Base-by-base conservation (phyloP, 2,888 invertebrate species). In the Rhingia rostrata region DNA sequence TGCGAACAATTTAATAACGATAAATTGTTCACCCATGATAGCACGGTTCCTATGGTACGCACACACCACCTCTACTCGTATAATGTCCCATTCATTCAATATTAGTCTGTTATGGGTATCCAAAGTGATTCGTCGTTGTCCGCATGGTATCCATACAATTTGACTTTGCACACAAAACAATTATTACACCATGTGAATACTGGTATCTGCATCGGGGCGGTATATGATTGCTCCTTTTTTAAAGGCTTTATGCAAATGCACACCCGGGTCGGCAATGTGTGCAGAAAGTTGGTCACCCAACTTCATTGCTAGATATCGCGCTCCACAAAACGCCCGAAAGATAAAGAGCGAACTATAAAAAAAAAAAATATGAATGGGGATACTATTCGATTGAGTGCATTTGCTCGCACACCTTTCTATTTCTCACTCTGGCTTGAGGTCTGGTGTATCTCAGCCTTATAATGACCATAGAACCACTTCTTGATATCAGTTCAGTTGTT, bases 1-100 rank as follows among this genome's bases (percentile, higher is more conserved):
- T 84, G 73, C 37, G 74, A 80, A 72, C 80, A 84, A 84, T 84
- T 84, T 84, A 74, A 80, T 80, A 80, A 75, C 84, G 84, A 84
- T 84, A 80, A 84, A 84, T 80, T 84, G 74, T 80, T 78, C 60
- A 64, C 63, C 77, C 64, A n/a, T 67, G 82, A 72, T 78, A 82
- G 77, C 43, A 41, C 39, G 32, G 60, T 60, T 51, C 47, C 53
- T 22, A 66, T n/a, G 53, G 41, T 41, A 81, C 70, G 69, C 56
- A 70, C 77, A 77, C 70, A 72, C 66, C 39, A 54, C 41, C 41
- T 58, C 6, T 22, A 1, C 43, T 6, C 6, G 12, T 12, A 6
- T 12, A 32, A 7, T 49, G 49, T 22, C 10, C 9, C 43, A 73
- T 73, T 79, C 66, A 79, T 79, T 66, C 66, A 73, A 53, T 66